A percentile compares a stretch with the other conserved stretches of the same genome.
Evolutionary conservation across 2,113 vertebrate species (phyloP).

Genomic region (Anser brachyrhynchus): DNA sequence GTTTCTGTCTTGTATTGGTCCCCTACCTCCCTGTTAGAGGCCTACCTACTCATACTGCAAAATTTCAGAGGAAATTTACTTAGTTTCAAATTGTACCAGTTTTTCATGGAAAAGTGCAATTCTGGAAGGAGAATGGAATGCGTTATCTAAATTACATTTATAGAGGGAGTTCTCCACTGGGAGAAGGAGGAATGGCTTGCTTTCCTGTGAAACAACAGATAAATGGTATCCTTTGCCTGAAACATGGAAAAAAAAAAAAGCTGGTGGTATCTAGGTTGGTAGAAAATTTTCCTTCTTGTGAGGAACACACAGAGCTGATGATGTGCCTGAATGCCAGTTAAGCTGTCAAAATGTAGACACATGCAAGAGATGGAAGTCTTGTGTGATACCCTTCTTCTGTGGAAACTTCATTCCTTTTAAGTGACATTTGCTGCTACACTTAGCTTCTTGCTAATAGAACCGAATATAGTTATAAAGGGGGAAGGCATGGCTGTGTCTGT

Average conservation of each 20-base stretch:
- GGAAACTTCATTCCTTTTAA: background rate
- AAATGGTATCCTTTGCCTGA: background rate
- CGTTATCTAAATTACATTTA: accelerated
- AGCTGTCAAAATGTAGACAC: background rate
- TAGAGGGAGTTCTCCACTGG: background rate
- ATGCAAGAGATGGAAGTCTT: accelerated
- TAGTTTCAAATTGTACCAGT: background rate
- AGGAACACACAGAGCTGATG: background rate
- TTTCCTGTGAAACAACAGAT: background rate
- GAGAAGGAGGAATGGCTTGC: background rate
- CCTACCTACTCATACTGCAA: background rate
- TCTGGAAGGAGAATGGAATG: background rate
- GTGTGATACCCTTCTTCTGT: background rate
- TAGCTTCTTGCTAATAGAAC: background rate
- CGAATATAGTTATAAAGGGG: background rate
- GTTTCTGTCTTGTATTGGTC: background rate
- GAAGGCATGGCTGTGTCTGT: background rate
- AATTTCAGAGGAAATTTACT: background rate
- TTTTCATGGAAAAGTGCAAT: background rate
- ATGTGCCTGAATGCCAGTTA: background rate
- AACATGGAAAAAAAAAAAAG: background rate
- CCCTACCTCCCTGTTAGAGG: background rate
- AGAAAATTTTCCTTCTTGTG: background rate
- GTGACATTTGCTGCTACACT: accelerated
- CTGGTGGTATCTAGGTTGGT: background rate